These are phyloP conservation scores for Himalopsyche phryganea DNA, from an alignment of 1,140 invertebrate species.

Conservation along the genomic window DNA sequence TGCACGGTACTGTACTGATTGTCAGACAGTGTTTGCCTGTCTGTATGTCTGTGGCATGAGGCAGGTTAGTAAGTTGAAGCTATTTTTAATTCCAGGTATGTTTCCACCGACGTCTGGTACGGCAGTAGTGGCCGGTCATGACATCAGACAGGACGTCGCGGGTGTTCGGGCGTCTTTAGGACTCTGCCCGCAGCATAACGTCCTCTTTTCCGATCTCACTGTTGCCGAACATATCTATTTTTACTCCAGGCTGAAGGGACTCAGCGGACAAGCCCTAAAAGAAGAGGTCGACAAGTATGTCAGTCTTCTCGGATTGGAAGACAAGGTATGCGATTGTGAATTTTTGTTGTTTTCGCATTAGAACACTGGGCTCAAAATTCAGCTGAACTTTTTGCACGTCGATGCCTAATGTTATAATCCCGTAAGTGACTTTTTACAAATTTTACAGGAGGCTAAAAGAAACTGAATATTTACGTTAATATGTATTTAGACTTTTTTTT, in stretches of 20 bases:
- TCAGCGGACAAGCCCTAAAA: conserved; percentile 51
- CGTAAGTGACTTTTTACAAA: too few relatives aligned
- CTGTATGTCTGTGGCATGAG: too few relatives aligned
- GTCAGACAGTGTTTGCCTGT: too few relatives aligned
- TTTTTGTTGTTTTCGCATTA: too few relatives aligned
- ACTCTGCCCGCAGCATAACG: conserved; percentile 93
- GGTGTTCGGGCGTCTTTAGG: conserved; percentile 69
- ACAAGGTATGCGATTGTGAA: conserved; percentile 53
- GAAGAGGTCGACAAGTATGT: conserved; percentile 60
- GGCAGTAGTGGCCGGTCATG: conserved; percentile 66
- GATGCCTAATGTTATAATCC: too few relatives aligned
- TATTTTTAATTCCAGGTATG: conserved; percentile 61
- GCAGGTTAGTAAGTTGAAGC: too few relatives aligned
- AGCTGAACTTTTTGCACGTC: too few relatives aligned
- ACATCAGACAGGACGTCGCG: conserved; percentile 57
- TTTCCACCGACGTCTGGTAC: conserved; percentile 66
- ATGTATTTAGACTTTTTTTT: too few relatives aligned
- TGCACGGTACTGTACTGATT: too few relatives aligned
- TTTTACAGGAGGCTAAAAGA: too few relatives aligned
- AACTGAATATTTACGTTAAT: too few relatives aligned
- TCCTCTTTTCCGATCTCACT: conserved; percentile 86
- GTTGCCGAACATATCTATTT: conserved; percentile 88
- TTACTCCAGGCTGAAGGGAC: conserved; percentile 75
- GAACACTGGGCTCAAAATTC: too few relatives aligned
- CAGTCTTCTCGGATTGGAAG: conserved; percentile 63